Conservation (phyloP, 2,888 invertebrate species). For the Cephus pygmeus region DNA sequence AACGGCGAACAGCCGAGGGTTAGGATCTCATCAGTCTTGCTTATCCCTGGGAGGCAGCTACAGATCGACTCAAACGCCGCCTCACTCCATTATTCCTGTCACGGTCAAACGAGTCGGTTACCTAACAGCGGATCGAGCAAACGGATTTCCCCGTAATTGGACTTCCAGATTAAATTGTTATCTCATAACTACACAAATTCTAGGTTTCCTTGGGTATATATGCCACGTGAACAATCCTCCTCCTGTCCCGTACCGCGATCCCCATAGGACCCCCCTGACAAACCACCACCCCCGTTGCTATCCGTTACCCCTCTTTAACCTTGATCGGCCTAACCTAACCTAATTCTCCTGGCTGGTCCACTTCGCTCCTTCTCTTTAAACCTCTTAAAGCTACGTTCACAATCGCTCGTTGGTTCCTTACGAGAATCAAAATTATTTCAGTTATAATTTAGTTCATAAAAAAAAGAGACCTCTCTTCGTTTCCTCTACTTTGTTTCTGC, state of each 20-base stretch:
- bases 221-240: background rate
- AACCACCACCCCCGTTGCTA: background rate
- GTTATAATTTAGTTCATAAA: background rate
- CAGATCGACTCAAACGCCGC: conserved; percentile 41
- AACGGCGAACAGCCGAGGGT: conserved; percentile 25
- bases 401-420: background rate
- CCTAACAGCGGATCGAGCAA: conserved; percentile 23
- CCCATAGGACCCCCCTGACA: background rate
- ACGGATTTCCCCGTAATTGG: conserved; percentile 32
- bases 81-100: conserved; percentile 46
- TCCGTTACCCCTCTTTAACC: background rate
- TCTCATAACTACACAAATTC: conserved; percentile 14
- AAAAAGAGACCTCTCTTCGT: background rate
- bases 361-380: background rate
- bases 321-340: too few species aligned
- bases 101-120: conserved; percentile 43
- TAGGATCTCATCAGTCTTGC: conserved; percentile 45
- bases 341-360: background rate
- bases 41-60: conserved; percentile 39
- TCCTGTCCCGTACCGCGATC: background rate
- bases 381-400: background rate
- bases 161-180: conserved; percentile 22
- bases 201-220: background rate
- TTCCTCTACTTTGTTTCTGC: too few species aligned
- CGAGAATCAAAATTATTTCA: background rate